These are phyloP conservation scores for Chaetodon trifasciatus DNA, from an alignment of 2,797 vertebrate species.

Conservation along the genomic window DNA sequence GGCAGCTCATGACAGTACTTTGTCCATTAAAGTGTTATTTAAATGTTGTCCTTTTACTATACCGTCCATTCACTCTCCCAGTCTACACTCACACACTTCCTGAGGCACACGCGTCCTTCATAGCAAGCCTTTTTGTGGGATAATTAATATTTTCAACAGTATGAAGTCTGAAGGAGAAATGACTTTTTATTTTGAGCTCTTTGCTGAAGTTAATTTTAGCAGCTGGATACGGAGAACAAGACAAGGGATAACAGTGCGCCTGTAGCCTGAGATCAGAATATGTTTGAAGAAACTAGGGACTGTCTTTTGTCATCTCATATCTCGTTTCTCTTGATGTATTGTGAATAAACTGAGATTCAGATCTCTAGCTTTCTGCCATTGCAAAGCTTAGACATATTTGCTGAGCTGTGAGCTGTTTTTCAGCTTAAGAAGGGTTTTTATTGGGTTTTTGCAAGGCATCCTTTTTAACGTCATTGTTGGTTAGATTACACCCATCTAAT, in stretches of 20 bases:
- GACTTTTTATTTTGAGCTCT: slow-evolving; percentile 51
- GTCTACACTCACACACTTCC: not conserved
- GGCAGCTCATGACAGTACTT: not conserved
- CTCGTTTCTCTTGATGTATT: slow-evolving; percentile 5
- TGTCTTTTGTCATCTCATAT: not conserved
- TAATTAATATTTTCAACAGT: slow-evolving; percentile 57
- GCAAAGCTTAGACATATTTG: not conserved
- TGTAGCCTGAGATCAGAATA: not conserved
- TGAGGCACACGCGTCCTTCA: slow-evolving; percentile 16
- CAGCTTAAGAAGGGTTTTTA: not conserved
- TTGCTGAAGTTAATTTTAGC: slow-evolving; percentile 59
- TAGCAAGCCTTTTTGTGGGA: slow-evolving; percentile 29
- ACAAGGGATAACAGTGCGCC: not conserved
- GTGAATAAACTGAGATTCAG: slow-evolving; percentile 5
- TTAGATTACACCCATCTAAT: not conserved
- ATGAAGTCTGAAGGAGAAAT: slow-evolving; percentile 42
- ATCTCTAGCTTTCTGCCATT: not conserved
- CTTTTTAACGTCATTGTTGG: not conserved
- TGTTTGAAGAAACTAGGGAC: not conserved
- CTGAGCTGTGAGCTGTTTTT: not conserved
- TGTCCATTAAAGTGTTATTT: not conserved
- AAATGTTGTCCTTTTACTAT: not conserved
- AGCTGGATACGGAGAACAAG: slow-evolving; percentile 28
- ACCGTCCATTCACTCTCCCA: not conserved
- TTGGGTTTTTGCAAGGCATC: not conserved